Evolutionary conservation across 2,797 vertebrate species (phyloP), one percentile per base, ranked within the genome.

Genomic region (Sebastolobus altivelis): DNA sequence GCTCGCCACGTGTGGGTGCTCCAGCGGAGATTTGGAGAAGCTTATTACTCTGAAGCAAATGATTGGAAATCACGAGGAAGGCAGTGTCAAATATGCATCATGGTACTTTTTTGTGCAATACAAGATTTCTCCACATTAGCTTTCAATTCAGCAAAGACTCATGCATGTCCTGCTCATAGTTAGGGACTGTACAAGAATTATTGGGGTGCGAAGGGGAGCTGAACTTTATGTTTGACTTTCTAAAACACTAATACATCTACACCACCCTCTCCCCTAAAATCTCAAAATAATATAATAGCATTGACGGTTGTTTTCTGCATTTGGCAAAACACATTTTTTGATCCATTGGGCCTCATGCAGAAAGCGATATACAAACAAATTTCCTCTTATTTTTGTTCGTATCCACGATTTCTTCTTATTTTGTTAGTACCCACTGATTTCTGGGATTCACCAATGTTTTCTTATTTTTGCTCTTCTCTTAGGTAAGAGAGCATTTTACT

Each of bases 1-100:
- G 80, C 33, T 72, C 22, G 25, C 63, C 74, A 75, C 63, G 49
- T 25, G 58, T 79, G 56, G 69, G 62, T 74, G 71, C 70, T 54
- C 40, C 59, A 72, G 69, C 10, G 3, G 54, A 60, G 49, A 60
- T 37, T 73, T 8, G 25, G 29, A 79, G 59, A 83, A 31, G 29
- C 66, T 61, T 78, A 22, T 85, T 54, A n/a, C 38, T 75, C 8
- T 55, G 22, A 22, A 18, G 37, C 16, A n/a, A 65, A 11, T 67
- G 12, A 59, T 7, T 43, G 43, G 38, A 40, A 67, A 27, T 40
- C 27, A 40, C 0, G 11, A 20, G 14, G 12, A 72, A 62, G 38
- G 58, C 4, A 13, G 8, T 14, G 37, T 71, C 40, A 71, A 37
- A 40, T 20, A 16, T 61, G 43, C 66, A 7, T 37, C 9, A 3